These are phyloP conservation scores for Nemapogon koenigi DNA, from an alignment of 2,888 invertebrate genomes.

Conservation along the genomic window DNA sequence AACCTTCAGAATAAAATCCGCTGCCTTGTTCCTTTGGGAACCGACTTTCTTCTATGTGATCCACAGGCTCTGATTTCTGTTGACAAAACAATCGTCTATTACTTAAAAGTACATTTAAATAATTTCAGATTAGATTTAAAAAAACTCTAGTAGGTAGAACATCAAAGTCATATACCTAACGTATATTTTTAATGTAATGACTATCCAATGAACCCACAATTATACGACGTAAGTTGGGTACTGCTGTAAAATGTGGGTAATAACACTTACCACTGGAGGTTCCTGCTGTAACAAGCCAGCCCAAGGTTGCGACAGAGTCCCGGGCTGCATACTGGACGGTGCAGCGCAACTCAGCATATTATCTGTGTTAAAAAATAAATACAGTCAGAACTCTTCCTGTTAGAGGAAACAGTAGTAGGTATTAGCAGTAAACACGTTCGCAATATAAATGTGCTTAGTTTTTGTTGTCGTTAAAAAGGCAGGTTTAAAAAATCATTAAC, in stretches of 20 bases:
- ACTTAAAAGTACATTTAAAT: neutral
- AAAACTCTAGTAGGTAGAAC: neutral
- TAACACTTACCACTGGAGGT: conserved; percentile 39
- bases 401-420: too few species aligned
- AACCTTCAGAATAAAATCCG: conserved; percentile 67
- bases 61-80: conserved; percentile 63
- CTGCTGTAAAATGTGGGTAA: neutral
- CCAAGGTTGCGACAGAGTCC: conserved; percentile 39
- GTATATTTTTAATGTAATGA: neutral
- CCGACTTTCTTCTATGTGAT: conserved; percentile 45
- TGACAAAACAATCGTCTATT: conserved; percentile 19
- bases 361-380: neutral
- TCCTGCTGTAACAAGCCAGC: conserved; percentile 35
- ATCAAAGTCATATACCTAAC: neutral
- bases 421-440: neutral
- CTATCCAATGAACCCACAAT: too few species aligned
- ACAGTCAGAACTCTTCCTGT: too few species aligned
- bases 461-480: too few species aligned
- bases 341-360: conserved; percentile 52
- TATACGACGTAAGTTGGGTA: neutral
- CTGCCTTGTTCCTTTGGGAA: conserved; percentile 65
- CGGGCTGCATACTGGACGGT: conserved; percentile 53
- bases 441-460: neutral
- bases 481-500: too few species aligned
- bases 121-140: too few species aligned